Conservation (phyloP, 37 sponge, comb jelly and placozoan genomes). For the Bolinopsis microptera region DNA sequence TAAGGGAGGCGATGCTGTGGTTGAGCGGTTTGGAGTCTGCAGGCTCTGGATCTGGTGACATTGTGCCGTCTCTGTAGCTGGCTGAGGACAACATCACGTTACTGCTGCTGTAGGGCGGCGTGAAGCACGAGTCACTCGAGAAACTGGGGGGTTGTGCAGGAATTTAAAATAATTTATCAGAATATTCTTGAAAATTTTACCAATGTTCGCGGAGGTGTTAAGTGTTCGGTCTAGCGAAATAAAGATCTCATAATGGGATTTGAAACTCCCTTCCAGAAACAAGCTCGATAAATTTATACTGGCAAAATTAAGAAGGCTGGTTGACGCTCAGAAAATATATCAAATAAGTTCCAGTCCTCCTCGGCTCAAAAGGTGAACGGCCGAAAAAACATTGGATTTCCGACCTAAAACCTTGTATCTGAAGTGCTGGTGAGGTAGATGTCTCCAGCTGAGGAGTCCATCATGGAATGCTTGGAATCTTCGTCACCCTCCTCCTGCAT, state of each 20-base stretch:
- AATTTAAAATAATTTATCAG: no score
- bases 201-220: no score
- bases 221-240: no score
- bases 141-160: background rate
- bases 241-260: no score
- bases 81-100: conserved; percentile 10
- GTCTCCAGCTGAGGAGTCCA: background rate
- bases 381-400: no score
- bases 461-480: background rate
- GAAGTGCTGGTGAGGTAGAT: conserved; percentile 62
- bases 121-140: conserved; percentile 57
- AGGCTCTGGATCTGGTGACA: conserved; percentile 10
- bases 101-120: conserved; percentile 48
- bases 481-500: conserved; percentile 17
- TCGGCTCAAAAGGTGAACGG: no score
- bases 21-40: conserved; percentile 26
- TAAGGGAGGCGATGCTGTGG: conserved; percentile 65
- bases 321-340: no score
- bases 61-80: conserved; percentile 10
- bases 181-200: no score
- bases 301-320: no score
- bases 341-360: no score
- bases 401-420: conserved; percentile 37
- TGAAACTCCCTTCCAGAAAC: no score
- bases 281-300: no score